A percentile compares a stretch with the other conserved stretches of the same genome.
Evolutionary conservation across 2,888 invertebrate genomes (phyloP).

Genomic region (Xanthorhoe spadicearia): DNA sequence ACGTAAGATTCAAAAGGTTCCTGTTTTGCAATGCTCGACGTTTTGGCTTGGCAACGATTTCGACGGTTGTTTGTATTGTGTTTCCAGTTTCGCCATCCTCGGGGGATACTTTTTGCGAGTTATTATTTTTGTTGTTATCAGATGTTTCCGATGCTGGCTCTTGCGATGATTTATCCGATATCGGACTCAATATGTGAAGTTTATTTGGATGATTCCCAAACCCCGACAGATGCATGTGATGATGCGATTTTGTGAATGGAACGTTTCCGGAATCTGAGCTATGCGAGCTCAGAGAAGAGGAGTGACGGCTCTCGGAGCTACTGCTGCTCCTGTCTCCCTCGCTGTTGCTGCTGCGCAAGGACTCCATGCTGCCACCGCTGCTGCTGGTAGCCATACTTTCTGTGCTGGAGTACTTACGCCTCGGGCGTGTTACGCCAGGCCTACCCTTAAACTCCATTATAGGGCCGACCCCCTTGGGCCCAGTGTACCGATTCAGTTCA

Average conservation of each 20-base stretch:
- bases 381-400: slow-evolving; percentile 95
- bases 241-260: slow-evolving; percentile 85
- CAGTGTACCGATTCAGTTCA: slow-evolving; percentile 82
- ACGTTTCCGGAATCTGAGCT: slow-evolving; percentile 92
- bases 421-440: slow-evolving; percentile 79
- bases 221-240: slow-evolving; percentile 87
- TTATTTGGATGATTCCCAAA: slow-evolving; percentile 90
- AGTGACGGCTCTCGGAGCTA: slow-evolving; percentile 93
- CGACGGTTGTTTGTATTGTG: slow-evolving; percentile 76
- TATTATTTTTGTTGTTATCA: slow-evolving; percentile 91
- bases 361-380: slow-evolving; percentile 95
- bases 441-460: slow-evolving; percentile 87
- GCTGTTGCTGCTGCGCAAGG: slow-evolving; percentile 93
- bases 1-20: slow-evolving; percentile 88
- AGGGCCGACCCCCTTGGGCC: slow-evolving; percentile 85
- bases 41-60: slow-evolving; percentile 85
- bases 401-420: slow-evolving; percentile 90
- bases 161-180: slow-evolving; percentile 95
- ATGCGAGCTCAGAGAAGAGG: slow-evolving; percentile 93
- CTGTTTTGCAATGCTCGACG: slow-evolving; percentile 90
- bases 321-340: slow-evolving; percentile 94
- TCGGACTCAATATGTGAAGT: slow-evolving; percentile 94
- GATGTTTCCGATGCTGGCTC: slow-evolving; percentile 93
- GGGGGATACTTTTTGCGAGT: slow-evolving; percentile 91
- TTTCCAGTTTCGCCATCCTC: slow-evolving; percentile 84